Conservation (phyloP, 2,797 vertebrate genomes). For the Tadarida brasiliensis region DNA sequence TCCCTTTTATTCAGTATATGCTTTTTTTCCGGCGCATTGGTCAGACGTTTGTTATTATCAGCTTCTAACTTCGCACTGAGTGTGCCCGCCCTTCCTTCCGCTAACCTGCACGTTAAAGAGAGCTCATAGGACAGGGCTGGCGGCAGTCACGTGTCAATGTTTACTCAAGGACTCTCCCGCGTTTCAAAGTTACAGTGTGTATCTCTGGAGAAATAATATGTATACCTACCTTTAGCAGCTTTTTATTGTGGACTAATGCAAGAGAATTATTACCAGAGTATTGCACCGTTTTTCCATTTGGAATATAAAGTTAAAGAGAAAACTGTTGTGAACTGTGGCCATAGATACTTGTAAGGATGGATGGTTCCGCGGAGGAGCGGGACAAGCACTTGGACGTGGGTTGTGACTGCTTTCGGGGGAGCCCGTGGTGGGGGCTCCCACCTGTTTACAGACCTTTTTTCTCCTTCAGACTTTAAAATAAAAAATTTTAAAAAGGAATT, state of each 20-base stretch:
- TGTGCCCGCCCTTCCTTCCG: conserved; percentile 94
- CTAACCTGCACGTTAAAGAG: conserved; percentile 86
- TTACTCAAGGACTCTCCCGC: conserved; percentile 97
- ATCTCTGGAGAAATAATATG: conserved; percentile 94
- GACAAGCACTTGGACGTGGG: conserved; percentile 90
- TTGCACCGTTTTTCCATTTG: conserved; percentile 94
- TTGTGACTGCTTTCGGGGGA: conserved; percentile 90
- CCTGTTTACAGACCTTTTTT: conserved; percentile 98
- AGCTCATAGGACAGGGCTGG: conserved; percentile 90
- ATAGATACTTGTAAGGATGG: conserved; percentile 93
- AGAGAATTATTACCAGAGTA: conserved; percentile 93
- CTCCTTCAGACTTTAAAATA: conserved; percentile 91
- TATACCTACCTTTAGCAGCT: conserved; percentile 98
- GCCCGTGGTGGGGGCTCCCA: conserved; percentile 88
- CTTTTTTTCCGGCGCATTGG: conserved; percentile 87
- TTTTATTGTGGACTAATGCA: conserved; percentile 96
- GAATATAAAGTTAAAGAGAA: conserved; percentile 88
- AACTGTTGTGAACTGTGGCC: conserved; percentile 93
- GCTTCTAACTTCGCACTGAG: conserved; percentile 99
- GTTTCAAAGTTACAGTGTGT: conserved; percentile 91
- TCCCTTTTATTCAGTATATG: conserved; percentile 90
- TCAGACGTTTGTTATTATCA: conserved; percentile 92
- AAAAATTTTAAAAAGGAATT: conserved; percentile 89
- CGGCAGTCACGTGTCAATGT: conserved; percentile 98
- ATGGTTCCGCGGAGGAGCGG: conserved; percentile 87